Percentiles rank a stretch among this genome's conserved stretches.
Evolutionary conservation across 2,888 invertebrate genomes (phyloP).

Genomic region (Drosophila prolongata): DNA sequence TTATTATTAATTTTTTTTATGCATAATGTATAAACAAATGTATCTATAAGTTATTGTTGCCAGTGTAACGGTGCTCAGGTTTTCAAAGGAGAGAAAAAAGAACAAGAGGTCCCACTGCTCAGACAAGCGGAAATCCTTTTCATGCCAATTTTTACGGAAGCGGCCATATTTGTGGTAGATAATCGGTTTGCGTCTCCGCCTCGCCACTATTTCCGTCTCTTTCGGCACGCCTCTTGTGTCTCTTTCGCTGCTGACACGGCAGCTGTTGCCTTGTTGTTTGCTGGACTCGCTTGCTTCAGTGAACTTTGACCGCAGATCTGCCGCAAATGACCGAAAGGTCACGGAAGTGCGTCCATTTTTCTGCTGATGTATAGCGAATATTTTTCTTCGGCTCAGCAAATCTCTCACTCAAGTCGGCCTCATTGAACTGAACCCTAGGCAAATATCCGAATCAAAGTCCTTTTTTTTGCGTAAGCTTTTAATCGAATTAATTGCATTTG

Average conservation of each 20-base stretch:
- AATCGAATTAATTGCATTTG: conserved; percentile 72
- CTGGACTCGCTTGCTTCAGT: conserved; percentile 27
- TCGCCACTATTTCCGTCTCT: conserved; percentile 13
- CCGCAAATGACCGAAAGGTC: conserved; percentile 31
- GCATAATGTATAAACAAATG: no score
- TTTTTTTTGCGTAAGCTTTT: conserved; percentile 44
- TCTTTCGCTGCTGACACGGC: conserved; percentile 51
- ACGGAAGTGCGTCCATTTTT: conserved; percentile 11
- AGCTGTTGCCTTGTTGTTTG: conserved; percentile 38
- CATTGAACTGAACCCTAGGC: conserved; percentile 15
- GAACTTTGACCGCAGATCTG: conserved; percentile 59
- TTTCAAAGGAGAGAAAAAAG: neutral
- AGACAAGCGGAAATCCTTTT: conserved; percentile 62
- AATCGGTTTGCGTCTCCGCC: conserved; percentile 63
- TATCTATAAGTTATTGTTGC: neutral
- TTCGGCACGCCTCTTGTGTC: neutral
- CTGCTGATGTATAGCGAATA: conserved; percentile 38
- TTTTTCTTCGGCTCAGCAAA: conserved; percentile 21
- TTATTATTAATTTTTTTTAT: no score
- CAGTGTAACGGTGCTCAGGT: conserved; percentile 17
- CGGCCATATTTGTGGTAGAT: conserved; percentile 70
- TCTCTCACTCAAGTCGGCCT: conserved; percentile 1
- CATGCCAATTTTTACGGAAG: conserved; percentile 53
- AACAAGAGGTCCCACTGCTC: conserved; percentile 15
- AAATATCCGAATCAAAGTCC: conserved; percentile 24